These are phyloP conservation scores for Arrhopalites spinosus DNA, from an alignment of 2,888 invertebrate genomes.

Conservation along the genomic window DNA sequence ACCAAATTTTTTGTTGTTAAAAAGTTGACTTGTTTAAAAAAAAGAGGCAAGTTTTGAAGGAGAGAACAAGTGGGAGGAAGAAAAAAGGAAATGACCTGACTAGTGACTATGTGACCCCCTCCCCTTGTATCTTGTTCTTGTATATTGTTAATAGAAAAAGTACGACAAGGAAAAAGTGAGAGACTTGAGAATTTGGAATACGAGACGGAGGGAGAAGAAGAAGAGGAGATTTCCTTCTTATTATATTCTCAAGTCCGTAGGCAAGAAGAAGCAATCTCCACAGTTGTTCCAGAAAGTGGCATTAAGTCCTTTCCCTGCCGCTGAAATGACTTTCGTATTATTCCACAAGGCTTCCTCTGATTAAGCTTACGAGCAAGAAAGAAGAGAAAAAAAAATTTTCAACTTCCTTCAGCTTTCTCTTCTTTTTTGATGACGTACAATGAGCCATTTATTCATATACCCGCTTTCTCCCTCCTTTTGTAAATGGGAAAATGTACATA, in stretches of 20 bases:
- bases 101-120: not conserved
- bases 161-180: not conserved
- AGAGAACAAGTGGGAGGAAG: not conserved
- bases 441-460: constrained; percentile 41
- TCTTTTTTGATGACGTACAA: constrained; percentile 39
- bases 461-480: constrained; percentile 2
- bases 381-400: constrained; percentile 16
- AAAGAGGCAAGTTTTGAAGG: not conserved
- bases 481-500: no score
- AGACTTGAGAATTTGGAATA: not conserved
- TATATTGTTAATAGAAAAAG: not conserved
- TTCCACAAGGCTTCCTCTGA: constrained; percentile 46
- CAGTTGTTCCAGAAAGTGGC: constrained; percentile 38
- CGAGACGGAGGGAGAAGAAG: constrained; percentile 11
- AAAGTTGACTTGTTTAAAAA: no score
- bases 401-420: constrained; percentile 16
- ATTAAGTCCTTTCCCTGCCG: constrained; percentile 43
- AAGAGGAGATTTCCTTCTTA: constrained; percentile 15
- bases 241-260: constrained; percentile 10
- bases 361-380: constrained; percentile 39
- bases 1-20: no score
- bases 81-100: not conserved
- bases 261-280: constrained; percentile 22
- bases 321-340: constrained; percentile 46
- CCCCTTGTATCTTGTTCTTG: not conserved